These are phyloP conservation scores for Tangara arthus DNA, from an alignment of 2,797 vertebrate species.

Conservation along the genomic window DNA sequence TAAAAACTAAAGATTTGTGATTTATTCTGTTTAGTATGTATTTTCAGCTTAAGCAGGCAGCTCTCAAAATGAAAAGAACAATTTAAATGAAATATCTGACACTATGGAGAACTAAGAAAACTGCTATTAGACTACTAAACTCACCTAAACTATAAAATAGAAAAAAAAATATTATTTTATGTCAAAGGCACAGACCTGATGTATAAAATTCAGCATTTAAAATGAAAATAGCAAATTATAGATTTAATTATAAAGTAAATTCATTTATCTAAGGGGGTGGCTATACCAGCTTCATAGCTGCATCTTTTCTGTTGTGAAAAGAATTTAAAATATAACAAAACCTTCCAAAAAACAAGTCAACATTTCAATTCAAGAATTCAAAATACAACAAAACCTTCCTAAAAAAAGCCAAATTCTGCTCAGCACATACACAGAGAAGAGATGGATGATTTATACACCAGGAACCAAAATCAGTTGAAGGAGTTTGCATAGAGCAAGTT, in stretches of 20 bases:
- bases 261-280: neutral
- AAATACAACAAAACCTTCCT: neutral
- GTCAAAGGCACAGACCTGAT: neutral
- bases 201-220: neutral
- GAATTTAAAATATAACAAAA: neutral
- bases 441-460: conserved; percentile 4
- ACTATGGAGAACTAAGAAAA: neutral
- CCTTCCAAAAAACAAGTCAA: neutral
- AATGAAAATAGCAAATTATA: neutral
- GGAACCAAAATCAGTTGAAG: neutral
- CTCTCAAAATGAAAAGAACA: neutral
- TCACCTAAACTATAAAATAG: neutral
- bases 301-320: neutral
- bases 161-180: neutral
- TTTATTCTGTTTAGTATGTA: neutral
- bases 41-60: neutral
- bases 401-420: neutral
- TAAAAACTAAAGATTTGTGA: neutral
- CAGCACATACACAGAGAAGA: neutral
- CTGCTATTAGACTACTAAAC: neutral
- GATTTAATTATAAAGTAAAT: neutral
- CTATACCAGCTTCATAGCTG: neutral
- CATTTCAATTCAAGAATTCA: neutral
- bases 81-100: neutral
- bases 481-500: conserved; percentile 14